A percentile compares a stretch with the other conserved stretches of the same genome.
phyloP scores from a whole-genome alignment of 23 tunicate species.

The Halocynthia aurantium region DNA sequence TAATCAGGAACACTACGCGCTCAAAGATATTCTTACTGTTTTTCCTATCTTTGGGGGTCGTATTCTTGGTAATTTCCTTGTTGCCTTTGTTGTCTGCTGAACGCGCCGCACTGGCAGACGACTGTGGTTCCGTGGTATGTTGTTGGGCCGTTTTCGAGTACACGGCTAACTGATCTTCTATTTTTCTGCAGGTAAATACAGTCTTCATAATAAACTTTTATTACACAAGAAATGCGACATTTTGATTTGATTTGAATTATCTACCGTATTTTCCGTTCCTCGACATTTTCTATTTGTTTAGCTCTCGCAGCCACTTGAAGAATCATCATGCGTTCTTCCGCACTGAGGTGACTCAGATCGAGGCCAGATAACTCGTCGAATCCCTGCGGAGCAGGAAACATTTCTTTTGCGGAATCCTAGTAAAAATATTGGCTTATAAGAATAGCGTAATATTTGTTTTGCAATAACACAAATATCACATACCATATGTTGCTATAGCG shows the following conservation, averaged over 20 bases:
- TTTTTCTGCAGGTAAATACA: slow-evolving; percentile 27
- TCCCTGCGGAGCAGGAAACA: slow-evolving; percentile 44
- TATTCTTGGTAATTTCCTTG: not conserved
- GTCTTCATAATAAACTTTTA: too few species aligned
- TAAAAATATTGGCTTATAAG: not conserved
- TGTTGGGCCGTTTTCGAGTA: slow-evolving; percentile 27
- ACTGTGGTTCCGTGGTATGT: too few species aligned
- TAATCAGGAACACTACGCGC: too few species aligned
- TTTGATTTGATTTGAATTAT: not conserved
- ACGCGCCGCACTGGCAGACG: not conserved
- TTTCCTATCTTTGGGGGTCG: too few species aligned
- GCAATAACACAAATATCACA: not conserved
- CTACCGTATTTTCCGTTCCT: slow-evolving; percentile 21
- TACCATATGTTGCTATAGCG: not conserved
- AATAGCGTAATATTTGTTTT: not conserved
- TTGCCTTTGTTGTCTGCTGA: not conserved
- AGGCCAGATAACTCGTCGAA: slow-evolving; percentile 70
- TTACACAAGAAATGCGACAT: not conserved
- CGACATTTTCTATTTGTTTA: slow-evolving; percentile 60
- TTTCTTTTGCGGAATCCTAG: slow-evolving; percentile 10
- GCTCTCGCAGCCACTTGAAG: slow-evolving; percentile 92
- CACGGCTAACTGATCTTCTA: slow-evolving; percentile 43
- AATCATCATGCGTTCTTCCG: slow-evolving; percentile 76
- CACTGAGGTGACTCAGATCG: slow-evolving; percentile 73
- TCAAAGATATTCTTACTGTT: too few species aligned